These are phyloP conservation scores for Agrilus biguttatus DNA, from an alignment of 2,888 invertebrate species.

Conservation along the genomic window DNA sequence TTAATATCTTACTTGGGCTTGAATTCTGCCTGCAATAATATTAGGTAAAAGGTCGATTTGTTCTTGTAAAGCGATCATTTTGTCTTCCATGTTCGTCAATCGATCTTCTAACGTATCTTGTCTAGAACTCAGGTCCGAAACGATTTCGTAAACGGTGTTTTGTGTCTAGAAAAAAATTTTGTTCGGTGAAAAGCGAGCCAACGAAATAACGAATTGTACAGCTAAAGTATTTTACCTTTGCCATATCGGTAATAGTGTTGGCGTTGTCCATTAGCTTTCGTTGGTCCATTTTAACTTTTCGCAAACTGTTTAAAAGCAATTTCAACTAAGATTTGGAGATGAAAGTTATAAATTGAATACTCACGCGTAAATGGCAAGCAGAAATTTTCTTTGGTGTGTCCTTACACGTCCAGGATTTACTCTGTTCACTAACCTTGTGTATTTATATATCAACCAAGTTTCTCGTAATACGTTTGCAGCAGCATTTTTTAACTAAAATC, in stretches of 20 bases:
- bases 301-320: slow-evolving; percentile 51
- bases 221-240: slow-evolving; percentile 61
- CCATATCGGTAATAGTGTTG: slow-evolving; percentile 98
- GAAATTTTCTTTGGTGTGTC: slow-evolving; percentile 97
- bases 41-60: slow-evolving; percentile 77
- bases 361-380: slow-evolving; percentile 98
- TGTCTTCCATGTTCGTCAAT: slow-evolving; percentile 84
- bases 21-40: slow-evolving; percentile 46
- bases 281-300: slow-evolving; percentile 99
- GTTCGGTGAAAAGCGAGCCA: background rate
- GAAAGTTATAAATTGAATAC: slow-evolving; percentile 25
- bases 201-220: background rate
- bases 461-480: slow-evolving; percentile 98
- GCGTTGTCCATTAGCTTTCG: slow-evolving; percentile 98
- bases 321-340: background rate
- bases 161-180: slow-evolving; percentile 64
- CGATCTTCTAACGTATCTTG: slow-evolving; percentile 91
- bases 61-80: slow-evolving; percentile 73
- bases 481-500: slow-evolving; percentile 92
- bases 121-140: slow-evolving; percentile 91
- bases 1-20: slow-evolving; percentile 27
- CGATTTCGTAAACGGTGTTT: slow-evolving; percentile 95
- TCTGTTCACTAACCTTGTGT: slow-evolving; percentile 94
- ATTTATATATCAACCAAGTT: slow-evolving; percentile 99
- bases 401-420: slow-evolving; percentile 92